phyloP scores from a whole-genome alignment of 2,888 invertebrate species.

The Drosophila fungiperda region DNA sequence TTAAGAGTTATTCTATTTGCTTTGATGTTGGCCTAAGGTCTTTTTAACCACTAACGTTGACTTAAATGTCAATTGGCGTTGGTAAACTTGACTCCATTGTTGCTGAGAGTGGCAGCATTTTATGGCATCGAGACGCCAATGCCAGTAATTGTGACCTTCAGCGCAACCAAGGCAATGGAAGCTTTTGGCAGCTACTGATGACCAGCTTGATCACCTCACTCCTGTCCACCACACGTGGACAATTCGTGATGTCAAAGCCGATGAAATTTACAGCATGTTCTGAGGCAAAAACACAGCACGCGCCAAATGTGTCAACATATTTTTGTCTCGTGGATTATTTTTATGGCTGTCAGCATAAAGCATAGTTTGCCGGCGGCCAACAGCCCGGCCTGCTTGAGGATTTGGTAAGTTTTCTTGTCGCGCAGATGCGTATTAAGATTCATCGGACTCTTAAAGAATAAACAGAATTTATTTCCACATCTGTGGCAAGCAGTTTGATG shows the following conservation, averaged over 20 bases:
- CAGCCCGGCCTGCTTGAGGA: conserved; percentile 60
- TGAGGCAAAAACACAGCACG: conserved; percentile 49
- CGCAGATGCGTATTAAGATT: conserved; percentile 54
- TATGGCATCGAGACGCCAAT: conserved; percentile 40
- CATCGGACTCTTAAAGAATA: conserved; percentile 43
- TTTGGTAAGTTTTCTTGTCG: conserved; percentile 56
- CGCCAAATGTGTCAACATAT: conserved; percentile 62
- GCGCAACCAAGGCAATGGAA: conserved; percentile 60
- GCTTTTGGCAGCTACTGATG: conserved; percentile 68
- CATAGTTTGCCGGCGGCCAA: conserved; percentile 51
- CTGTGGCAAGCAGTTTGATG: conserved; percentile 43
- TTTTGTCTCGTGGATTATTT: conserved; percentile 36
- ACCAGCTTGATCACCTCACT: conserved; percentile 49
- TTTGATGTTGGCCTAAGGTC: conserved; percentile 7
- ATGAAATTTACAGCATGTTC: conserved; percentile 51
- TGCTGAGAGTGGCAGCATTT: background rate
- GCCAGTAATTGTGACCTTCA: conserved; percentile 36
- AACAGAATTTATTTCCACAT: conserved; percentile 59
- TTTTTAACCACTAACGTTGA: conserved; percentile 21
- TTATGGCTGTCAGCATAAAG: conserved; percentile 12
- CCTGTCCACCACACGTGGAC: conserved; percentile 5
- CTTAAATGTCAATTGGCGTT: conserved; percentile 25
- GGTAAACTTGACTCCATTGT: conserved; percentile 5
- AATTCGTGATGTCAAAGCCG: conserved; percentile 6
- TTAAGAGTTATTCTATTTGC: background rate